These are phyloP conservation scores for Calameuta idolon DNA, from an alignment of 2,888 invertebrate genomes.

Conservation along the genomic window DNA sequence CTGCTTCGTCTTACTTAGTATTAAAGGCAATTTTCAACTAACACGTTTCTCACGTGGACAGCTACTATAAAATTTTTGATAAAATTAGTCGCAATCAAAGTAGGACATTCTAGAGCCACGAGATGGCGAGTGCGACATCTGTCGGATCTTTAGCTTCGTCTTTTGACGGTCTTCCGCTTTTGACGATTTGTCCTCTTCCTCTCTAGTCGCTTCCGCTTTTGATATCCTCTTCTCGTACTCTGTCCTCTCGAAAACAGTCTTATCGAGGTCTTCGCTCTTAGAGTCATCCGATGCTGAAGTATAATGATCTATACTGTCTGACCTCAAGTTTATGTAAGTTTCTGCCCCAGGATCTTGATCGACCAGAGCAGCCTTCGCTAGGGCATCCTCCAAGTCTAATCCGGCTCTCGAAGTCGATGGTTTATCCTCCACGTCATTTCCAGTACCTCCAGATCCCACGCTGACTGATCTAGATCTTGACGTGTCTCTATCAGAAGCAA, in stretches of 20 bases:
- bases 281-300: slow-evolving; percentile 16
- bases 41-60: not conserved
- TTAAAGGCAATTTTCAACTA: not conserved
- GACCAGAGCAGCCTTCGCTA: slow-evolving; percentile 22
- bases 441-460: slow-evolving; percentile 38
- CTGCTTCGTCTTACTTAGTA: not conserved
- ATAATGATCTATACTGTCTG: slow-evolving; percentile 17
- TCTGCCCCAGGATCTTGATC: slow-evolving; percentile 2
- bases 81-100: not conserved
- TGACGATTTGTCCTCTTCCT: not conserved
- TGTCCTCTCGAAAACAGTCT: slow-evolving; percentile 12
- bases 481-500: slow-evolving; percentile 31
- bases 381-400: slow-evolving; percentile 18
- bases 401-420: slow-evolving; percentile 6
- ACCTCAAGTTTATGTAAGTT: slow-evolving; percentile 18
- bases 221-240: slow-evolving; percentile 10
- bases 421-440: slow-evolving; percentile 6
- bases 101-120: slow-evolving; percentile 28
- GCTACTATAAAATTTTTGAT: not conserved
- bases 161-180: slow-evolving; percentile 26
- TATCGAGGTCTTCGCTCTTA: slow-evolving; percentile 18
- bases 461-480: slow-evolving; percentile 50
- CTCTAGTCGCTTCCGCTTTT: not conserved
- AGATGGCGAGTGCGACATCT: slow-evolving; percentile 46
- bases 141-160: slow-evolving; percentile 28